These are phyloP conservation scores for Polydrusus cervinus DNA, from an alignment of 2,888 invertebrate species.

Conservation along the genomic window DNA sequence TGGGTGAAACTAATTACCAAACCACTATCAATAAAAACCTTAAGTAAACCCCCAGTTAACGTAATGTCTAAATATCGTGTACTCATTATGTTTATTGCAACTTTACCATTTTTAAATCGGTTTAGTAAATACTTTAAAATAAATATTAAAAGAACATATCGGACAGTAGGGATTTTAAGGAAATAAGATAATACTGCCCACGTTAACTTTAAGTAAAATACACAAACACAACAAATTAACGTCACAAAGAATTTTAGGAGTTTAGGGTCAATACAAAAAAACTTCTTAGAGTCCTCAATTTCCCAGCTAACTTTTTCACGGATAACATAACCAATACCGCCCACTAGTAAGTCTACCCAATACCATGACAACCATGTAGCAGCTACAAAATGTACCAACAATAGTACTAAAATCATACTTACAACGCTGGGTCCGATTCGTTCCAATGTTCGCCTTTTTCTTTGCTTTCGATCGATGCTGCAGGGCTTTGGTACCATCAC, in stretches of 20 bases:
- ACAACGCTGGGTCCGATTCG: slow-evolving; percentile 77
- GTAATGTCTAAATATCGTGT: not conserved
- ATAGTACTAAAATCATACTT: slow-evolving; percentile 68
- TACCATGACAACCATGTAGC: not conserved
- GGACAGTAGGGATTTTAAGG: not conserved
- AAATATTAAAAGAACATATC: not conserved
- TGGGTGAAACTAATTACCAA: not conserved
- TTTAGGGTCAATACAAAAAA: not conserved
- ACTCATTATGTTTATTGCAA: not conserved
- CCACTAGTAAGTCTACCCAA: slow-evolving; percentile 10
- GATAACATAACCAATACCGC: slow-evolving; percentile 4
- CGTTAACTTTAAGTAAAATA: not conserved
- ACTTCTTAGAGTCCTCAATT: not conserved
- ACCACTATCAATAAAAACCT: not conserved
- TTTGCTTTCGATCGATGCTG: slow-evolving; percentile 65
- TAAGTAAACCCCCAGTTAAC: not conserved
- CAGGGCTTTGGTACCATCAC: slow-evolving; percentile 56
- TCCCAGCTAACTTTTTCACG: slow-evolving; percentile 1
- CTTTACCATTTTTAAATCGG: not conserved
- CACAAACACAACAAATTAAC: not conserved
- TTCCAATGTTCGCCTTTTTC: slow-evolving; percentile 78
- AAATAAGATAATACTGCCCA: not conserved
- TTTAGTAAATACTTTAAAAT: too few relatives aligned
- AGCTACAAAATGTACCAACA: slow-evolving; percentile 25
- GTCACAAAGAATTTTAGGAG: not conserved